phyloP scores from a whole-genome alignment of 2,888 invertebrate species.

The Rambutsinella grinnellia region DNA sequence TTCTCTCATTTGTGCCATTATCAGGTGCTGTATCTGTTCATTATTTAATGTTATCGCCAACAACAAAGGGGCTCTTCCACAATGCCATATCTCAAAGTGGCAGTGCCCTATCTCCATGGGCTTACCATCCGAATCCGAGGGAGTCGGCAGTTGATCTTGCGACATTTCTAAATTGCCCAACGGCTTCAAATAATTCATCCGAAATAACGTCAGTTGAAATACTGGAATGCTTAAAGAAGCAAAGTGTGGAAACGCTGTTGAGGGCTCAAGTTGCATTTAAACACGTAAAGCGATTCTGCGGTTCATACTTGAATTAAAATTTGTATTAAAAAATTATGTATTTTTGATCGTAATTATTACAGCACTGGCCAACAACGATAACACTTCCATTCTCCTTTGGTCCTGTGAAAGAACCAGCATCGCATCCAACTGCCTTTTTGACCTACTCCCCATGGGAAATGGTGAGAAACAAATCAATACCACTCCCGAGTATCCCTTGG shows the following conservation, averaged over 20 bases:
- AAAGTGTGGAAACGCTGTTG: background rate
- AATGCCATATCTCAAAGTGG: constrained; percentile 35
- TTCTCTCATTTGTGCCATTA: too few species aligned
- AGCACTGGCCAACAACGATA: background rate
- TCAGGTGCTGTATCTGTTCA: constrained; percentile 28
- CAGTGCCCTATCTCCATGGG: constrained; percentile 18
- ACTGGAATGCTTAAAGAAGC: constrained; percentile 10
- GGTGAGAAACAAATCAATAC: background rate
- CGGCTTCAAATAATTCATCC: background rate
- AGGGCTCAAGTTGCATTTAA: background rate
- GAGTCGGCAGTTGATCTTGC: constrained; percentile 14
- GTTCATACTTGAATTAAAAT: too few species aligned
- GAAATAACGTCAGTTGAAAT: constrained; percentile 9
- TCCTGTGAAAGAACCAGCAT: background rate
- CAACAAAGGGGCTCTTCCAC: constrained; percentile 34
- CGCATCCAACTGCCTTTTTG: background rate
- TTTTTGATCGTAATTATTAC: too few species aligned
- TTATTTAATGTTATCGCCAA: constrained; percentile 15
- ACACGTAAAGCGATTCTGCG: too few species aligned
- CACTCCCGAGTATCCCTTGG: background rate
- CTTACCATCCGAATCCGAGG: constrained; percentile 16
- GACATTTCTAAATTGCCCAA: constrained; percentile 5
- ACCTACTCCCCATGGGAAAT: background rate
- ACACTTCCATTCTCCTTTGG: constrained; percentile 1
- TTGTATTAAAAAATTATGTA: too few species aligned